Conservation (phyloP, 2,797 vertebrate genomes). For the Tympanoctomys barrerae region DNA sequence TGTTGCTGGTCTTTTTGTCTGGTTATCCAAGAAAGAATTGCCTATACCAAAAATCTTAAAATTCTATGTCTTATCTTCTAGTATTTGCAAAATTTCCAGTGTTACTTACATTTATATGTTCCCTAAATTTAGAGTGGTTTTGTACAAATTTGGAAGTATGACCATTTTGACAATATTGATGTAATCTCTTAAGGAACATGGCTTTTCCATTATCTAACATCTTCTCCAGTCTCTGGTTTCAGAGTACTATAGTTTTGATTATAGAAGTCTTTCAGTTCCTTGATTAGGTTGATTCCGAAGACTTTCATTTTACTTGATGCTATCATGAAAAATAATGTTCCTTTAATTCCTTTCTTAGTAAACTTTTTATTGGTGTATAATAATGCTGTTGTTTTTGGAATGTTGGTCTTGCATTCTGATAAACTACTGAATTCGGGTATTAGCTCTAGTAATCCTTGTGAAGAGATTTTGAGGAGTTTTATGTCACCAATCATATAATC, state of each 20-base stretch:
- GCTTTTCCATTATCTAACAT: neutral
- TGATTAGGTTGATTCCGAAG: neutral
- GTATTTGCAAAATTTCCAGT: neutral
- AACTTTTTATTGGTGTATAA: neutral
- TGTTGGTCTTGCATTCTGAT: neutral
- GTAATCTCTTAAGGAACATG: neutral
- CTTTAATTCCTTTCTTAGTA: neutral
- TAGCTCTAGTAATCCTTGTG: neutral
- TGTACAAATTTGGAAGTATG: neutral
- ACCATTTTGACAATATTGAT: no score
- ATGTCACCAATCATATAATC: neutral
- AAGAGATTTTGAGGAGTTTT: neutral
- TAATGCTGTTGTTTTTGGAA: neutral
- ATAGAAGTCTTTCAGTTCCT: neutral
- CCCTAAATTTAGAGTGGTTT: neutral
- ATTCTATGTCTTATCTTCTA: neutral
- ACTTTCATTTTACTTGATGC: neutral
- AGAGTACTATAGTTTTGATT: neutral
- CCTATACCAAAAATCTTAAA: neutral
- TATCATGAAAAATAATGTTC: neutral
- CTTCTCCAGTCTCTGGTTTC: neutral
- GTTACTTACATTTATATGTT: neutral
- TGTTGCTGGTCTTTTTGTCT: neutral
- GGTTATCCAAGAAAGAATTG: neutral
- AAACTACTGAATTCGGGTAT: neutral